Evolutionary conservation across 2,113 vertebrate genomes (phyloP).

Genomic region (Zosterops pallidus): DNA sequence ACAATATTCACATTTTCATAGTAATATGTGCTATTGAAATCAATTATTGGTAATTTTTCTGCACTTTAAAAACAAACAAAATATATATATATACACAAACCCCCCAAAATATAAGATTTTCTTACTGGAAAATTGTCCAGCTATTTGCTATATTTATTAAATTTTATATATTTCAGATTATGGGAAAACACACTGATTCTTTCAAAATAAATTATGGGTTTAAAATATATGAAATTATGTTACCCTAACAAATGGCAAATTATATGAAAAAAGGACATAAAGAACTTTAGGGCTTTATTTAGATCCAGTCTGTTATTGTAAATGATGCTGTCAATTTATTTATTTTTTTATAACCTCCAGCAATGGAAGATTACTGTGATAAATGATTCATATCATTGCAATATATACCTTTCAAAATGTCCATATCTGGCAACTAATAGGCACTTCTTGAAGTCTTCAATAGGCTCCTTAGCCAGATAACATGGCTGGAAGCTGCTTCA

Average conservation of each 20-base stretch:
- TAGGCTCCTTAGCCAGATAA: conserved; percentile 59
- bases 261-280: neutral
- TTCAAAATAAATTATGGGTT: neutral
- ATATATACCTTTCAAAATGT: conserved; percentile 65
- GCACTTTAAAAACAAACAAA: neutral
- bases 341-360: conserved; percentile 67
- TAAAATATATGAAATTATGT: neutral
- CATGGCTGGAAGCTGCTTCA: conserved; percentile 63
- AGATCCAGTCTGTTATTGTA: conserved; percentile 58
- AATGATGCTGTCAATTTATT: conserved; percentile 55
- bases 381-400: conserved; percentile 72
- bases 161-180: neutral
- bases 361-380: conserved; percentile 72
- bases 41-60: neutral
- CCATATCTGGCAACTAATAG: conserved; percentile 67
- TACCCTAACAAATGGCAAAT: neutral
- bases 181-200: neutral
- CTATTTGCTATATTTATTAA: neutral
- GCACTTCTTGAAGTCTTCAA: conserved; percentile 57
- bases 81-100: fast-evolving
- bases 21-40: neutral
- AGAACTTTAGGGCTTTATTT: conserved; percentile 21
- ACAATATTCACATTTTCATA: neutral
- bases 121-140: neutral
- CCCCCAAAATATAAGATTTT: neutral